Evolutionary conservation across 2,888 invertebrate genomes (phyloP).

Genomic region (Steinernema hermaphroditum): DNA sequence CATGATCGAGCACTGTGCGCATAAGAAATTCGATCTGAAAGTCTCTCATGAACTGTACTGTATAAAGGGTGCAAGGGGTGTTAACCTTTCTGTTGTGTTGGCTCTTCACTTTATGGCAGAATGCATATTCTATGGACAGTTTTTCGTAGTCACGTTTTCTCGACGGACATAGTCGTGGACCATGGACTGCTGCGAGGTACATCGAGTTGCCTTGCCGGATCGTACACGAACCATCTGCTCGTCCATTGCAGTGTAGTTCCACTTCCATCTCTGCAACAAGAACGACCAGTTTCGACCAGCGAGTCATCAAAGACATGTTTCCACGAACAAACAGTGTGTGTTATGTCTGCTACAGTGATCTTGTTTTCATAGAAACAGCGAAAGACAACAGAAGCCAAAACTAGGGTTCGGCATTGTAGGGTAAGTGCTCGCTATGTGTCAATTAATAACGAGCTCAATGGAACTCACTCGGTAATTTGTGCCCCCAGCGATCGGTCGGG

Average conservation of each 20-base stretch:
- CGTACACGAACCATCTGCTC: background rate
- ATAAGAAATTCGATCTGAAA: background rate
- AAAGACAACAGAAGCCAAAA: no score
- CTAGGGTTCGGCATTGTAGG: no score
- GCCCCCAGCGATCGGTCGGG: no score
- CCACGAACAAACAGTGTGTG: background rate
- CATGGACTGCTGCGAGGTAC: background rate
- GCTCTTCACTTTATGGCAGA: background rate
- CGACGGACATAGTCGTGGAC: background rate
- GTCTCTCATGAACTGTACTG: background rate
- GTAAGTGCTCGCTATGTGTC: no score
- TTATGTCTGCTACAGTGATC: no score
- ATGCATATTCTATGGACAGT: background rate
- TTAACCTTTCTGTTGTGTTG: background rate
- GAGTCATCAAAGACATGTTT: background rate
- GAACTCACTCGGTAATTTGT: no score
- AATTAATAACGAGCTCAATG: no score
- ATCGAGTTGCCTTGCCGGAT: background rate
- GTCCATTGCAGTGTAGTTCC: background rate
- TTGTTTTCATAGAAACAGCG: no score
- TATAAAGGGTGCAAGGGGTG: background rate
- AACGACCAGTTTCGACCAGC: no score
- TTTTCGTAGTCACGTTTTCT: background rate
- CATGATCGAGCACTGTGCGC: background rate
- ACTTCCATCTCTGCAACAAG: background rate